Evolutionary conservation across 2,113 vertebrate genomes (phyloP), one percentile per base, ranked within the genome.

Genomic region (Nibea albiflora): DNA sequence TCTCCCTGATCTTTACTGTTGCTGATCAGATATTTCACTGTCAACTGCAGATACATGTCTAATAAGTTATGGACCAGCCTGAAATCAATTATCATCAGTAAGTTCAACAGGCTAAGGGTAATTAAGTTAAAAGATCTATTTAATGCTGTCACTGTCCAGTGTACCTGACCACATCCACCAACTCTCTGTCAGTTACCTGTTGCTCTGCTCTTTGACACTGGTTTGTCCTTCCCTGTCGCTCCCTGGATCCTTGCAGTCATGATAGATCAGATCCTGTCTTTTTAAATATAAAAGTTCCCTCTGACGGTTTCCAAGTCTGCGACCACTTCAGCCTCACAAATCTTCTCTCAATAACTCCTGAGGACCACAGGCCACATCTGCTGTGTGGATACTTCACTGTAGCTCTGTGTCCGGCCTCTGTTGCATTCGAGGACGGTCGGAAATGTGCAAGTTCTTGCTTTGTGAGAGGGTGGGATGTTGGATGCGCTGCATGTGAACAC

Each of bases 161-260:
- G 28, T 5, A 66, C 56, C 49, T 63, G 10, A 31, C 2, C 17
- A 50, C 19, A 47, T 35, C 35, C 26, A 64, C 12, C 28, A 50
- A 1, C 56, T 31, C 3, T 7, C 16, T 9, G 10, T 20, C 8
- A 4, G 0, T 77, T 87, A 92, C 92, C 90, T 86, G 85, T 58
- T 80, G 52, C 67, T 52, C 1, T 39, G 64, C 39, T 73, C 66
- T 60, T 75, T 24, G 68, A 19, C 31, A 1, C 69, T 16, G 67
- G 9, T 64, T 87, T 79, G n/a, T 62, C 73, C 42, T 22, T 49
- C 20, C 63, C 69, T 1, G 44, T 52, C 5, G 70, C 31, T 76
- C 28, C 76, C n/a, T 73, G 66, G 10, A 73, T 71, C 44, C 47
- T 46, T 5, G 76, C 73, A 52, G 85, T 91, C 91, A 91, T 89